phyloP scores from a whole-genome alignment of 2,888 invertebrate genomes.

The Apodemia mormo region DNA sequence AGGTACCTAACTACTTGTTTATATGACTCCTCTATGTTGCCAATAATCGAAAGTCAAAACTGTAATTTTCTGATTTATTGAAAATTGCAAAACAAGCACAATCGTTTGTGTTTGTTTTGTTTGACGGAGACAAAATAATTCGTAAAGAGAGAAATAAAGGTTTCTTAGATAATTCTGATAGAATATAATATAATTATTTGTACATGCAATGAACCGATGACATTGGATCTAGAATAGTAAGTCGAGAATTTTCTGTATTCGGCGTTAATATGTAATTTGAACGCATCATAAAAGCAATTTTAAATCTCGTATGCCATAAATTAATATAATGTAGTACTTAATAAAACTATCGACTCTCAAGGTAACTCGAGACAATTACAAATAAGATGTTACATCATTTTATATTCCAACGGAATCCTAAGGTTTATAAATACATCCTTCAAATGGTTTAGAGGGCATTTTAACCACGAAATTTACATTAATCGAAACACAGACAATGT shows the following conservation, averaged over 20 bases:
- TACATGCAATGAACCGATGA: neutral
- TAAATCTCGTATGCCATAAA: neutral
- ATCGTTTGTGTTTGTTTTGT: too few species aligned
- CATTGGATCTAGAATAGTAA: neutral
- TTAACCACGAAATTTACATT: conserved; percentile 21
- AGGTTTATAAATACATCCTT: conserved; percentile 15
- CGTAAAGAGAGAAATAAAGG: too few species aligned
- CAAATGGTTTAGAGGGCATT: conserved; percentile 19
- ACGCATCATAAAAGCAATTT: neutral
- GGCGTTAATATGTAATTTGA: neutral
- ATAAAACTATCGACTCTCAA: conserved; percentile 8
- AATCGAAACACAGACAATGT: conserved; percentile 13
- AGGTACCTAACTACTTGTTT: too few species aligned
- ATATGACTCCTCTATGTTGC: too few species aligned
- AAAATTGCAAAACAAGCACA: too few species aligned
- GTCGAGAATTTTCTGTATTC: neutral
- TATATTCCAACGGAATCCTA: neutral
- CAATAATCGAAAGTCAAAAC: too few species aligned
- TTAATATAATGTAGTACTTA: neutral
- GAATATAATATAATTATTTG: too few species aligned
- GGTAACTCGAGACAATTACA: neutral
- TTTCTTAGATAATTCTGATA: too few species aligned
- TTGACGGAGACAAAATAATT: too few species aligned
- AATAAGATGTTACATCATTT: conserved; percentile 4
- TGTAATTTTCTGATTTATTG: too few species aligned